A percentile compares a stretch with the other conserved stretches of the same genome.
phyloP scores from a whole-genome alignment of 1,140 invertebrate genomes.

The Musca vetustissima region DNA sequence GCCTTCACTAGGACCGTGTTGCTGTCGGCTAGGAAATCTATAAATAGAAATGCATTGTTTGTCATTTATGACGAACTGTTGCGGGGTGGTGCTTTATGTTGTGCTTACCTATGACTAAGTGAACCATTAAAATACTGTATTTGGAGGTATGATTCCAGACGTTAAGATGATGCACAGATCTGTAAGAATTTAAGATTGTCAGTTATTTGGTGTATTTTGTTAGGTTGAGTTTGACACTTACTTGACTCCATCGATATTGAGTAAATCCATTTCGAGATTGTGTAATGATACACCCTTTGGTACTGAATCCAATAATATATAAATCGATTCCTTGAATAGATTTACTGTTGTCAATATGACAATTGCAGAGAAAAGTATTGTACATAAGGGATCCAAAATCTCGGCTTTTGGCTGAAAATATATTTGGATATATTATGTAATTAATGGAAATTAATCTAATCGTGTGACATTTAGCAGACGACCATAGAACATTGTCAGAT shows the following conservation, averaged over 20 bases:
- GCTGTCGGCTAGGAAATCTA: constrained; percentile 58
- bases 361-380: constrained; percentile 82
- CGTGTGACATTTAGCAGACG: too few species aligned
- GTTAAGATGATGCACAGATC: constrained; percentile 74
- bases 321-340: constrained; percentile 74
- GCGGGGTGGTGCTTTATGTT: neutral
- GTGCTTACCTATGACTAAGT: constrained; percentile 72
- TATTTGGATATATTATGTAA: too few species aligned
- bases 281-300: constrained; percentile 61
- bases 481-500: too few species aligned
- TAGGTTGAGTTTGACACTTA: constrained; percentile 37
- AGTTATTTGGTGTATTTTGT: too few species aligned
- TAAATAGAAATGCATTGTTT: constrained; percentile 35
- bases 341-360: constrained; percentile 78
- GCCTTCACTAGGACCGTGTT: constrained; percentile 60
- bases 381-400: constrained; percentile 86
- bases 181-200: constrained; percentile 26
- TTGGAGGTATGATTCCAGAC: constrained; percentile 79
- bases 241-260: constrained; percentile 66
- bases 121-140: constrained; percentile 69
- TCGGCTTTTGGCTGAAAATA: constrained; percentile 68
- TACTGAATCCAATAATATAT: constrained; percentile 79
- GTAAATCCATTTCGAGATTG: constrained; percentile 60
- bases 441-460: too few species aligned
- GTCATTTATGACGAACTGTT: neutral